A percentile compares a stretch with the other conserved stretches of the same genome.
These are phyloP conservation scores for Caenorhabditis angaria DNA, from an alignment of 2,888 invertebrate genomes.

Conservation along the genomic window DNA sequence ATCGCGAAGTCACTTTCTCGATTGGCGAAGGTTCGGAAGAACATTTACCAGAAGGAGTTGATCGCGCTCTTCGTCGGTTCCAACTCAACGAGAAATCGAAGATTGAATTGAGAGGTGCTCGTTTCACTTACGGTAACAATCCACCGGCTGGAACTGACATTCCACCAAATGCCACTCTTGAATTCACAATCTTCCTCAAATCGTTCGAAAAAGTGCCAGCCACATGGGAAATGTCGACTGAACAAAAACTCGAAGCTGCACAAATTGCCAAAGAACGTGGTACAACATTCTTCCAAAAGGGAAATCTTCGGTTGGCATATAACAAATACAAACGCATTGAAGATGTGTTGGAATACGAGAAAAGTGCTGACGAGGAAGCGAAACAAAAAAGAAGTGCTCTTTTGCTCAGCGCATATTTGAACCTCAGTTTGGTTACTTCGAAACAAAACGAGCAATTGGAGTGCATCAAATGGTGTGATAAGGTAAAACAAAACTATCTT, in stretches of 20 bases:
- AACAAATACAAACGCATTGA: conserved; percentile 87
- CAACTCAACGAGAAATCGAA: conserved; percentile 73
- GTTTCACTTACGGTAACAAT: conserved; percentile 57
- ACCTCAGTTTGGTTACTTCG: conserved; percentile 72
- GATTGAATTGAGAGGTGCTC: conserved; percentile 55
- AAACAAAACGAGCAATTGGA: conserved; percentile 71
- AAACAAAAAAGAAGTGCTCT: conserved; percentile 52
- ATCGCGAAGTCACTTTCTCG: conserved; percentile 83
- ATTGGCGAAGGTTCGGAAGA: conserved; percentile 86
- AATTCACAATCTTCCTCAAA: conserved; percentile 84
- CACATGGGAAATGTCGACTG: conserved; percentile 83
- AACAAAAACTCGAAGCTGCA: conserved; percentile 84
- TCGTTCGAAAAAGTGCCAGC: conserved; percentile 87
- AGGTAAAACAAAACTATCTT: conserved; percentile 77
- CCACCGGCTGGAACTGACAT: conserved; percentile 79
- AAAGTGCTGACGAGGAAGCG: conserved; percentile 56
- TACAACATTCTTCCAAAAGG: conserved; percentile 81
- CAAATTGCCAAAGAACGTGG: conserved; percentile 88
- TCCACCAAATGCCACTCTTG: conserved; percentile 82
- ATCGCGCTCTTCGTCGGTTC: conserved; percentile 84
- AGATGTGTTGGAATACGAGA: conserved; percentile 77
- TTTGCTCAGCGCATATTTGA: conserved; percentile 62
- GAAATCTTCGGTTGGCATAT: conserved; percentile 79
- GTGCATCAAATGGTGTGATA: conserved; percentile 79
- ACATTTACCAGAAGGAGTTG: conserved; percentile 83